Evolutionary conservation across 2,797 vertebrate species (phyloP).

Genomic region (Sebastes kiyomatsui): DNA sequence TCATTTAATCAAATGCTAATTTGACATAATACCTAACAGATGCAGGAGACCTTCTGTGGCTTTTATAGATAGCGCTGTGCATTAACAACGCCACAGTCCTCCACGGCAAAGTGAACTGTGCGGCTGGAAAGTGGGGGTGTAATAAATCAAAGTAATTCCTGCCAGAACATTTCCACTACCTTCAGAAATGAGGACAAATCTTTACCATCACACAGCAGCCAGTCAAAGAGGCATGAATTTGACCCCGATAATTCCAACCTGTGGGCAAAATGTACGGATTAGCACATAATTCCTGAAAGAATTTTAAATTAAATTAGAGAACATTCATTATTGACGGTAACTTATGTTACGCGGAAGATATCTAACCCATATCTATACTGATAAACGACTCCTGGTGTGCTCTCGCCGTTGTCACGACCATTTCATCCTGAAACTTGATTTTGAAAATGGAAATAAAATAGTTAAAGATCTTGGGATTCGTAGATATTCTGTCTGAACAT

Average conservation of each 20-base stretch:
- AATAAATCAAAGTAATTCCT: conserved; percentile 69
- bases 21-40: conserved; percentile 64
- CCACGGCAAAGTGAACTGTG: conserved; percentile 30
- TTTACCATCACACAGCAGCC: conserved; percentile 19
- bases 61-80: conserved; percentile 54
- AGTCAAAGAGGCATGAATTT: conserved; percentile 38
- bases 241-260: conserved; percentile 29
- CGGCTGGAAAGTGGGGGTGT: conserved; percentile 43
- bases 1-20: conserved; percentile 71
- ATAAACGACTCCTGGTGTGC: not conserved
- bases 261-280: not conserved
- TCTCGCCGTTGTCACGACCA: not conserved
- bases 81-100: conserved; percentile 51
- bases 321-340: conserved; percentile 3
- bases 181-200: conserved; percentile 52
- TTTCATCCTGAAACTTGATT: conserved; percentile 26
- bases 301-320: not conserved
- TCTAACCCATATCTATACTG: not conserved
- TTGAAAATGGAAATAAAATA: not conserved
- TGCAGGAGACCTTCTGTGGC: conserved; percentile 52
- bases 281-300: not conserved
- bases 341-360: not conserved
- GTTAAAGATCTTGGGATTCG: not conserved
- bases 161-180: conserved; percentile 54
- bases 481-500: not conserved